Evolutionary conservation across 1,140 invertebrate species (phyloP), one percentile per base, ranked within the genome.

Genomic region (Polyergus mexicanus): DNA sequence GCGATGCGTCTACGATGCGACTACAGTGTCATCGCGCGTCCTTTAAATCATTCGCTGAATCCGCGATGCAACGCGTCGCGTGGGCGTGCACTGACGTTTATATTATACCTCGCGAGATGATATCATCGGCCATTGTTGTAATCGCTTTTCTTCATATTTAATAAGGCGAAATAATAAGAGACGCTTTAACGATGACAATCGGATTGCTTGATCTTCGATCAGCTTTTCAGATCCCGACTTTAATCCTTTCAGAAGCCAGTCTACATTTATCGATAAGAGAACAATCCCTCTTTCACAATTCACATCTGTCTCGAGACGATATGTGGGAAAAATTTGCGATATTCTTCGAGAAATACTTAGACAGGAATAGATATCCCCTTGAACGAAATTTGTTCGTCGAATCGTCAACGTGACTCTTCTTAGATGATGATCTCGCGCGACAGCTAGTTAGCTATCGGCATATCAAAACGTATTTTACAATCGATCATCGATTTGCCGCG

Each of bases 101-200:
- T 38, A 80, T 80, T 69, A 69, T 35, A 51, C 38, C 44, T 51
- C 41, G 19, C 16, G 6, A 32, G 78, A 83, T 81, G 78, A 81
- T 72, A 72, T 83, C 78, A 74, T 19, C 41, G 51, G 5, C 38
- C 3, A 60, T 66, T 72, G 28, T 77, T 56, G 68, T 54, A 72
- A 83, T 83, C 54, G 56, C 54, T 62, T 83, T 60, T 60, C 68
- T 74, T 74, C 54, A 60, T 72, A 72, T 72, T 83, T 83, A 60
- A 74, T 74, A 69, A 74, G 78, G 60, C 44, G 6, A 51, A 19
- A 32, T 80, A 71, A 80, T 71, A 65, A 51, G 47, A 51, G 3
- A 13, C 35, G 22, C 22, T 44, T 10, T 58, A 16, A 72, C 66
- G 47, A 60, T 44, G 66, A 41, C 32, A 60, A 5, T 56, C 22